Evolutionary conservation across 1,140 invertebrate species (phyloP), one percentile per base, ranked within the genome.

Genomic region (Drosophila nannoptera): DNA sequence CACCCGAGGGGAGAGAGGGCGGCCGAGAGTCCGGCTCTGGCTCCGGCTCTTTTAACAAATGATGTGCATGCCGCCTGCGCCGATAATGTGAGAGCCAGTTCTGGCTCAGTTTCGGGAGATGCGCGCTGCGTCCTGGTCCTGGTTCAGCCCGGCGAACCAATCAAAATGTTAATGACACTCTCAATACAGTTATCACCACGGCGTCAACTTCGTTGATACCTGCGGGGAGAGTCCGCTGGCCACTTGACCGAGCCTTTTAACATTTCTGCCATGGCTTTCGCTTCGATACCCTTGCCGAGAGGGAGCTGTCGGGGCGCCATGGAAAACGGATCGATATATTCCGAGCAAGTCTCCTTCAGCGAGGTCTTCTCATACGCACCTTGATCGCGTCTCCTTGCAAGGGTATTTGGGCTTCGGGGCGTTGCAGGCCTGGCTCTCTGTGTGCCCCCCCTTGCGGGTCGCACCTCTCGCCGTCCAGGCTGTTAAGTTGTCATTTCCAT

Each of bases 151-250:
- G 75, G 48, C 68, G 65, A 75, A 76, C 82, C 76, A 84, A 87
- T 87, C 86, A 87, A 87, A 88, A 88, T 87, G 86, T 88, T 87
- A 87, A 87, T 87, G 86, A 87, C 86, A 86, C 87, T 88, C 86
- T 87, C 80, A 87, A 87, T 88, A 88, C 80, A 87, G 86, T 87
- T 87, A 88, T 86, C 82, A 86, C 42, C 31, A 48, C 33, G 64
- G 54, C 48, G 54, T 67, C 65, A 67, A 32, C 35, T 31, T 43
- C 35, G 36, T 33, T 36, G 63, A 56, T 46, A 54, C 38, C 42
- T 16, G 36, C 8, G 35, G 22, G 36, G 9, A 7, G 38, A 7
- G 7, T 4, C 9, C 2, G 11, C 12, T 64, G 59, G 22, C 61
- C 67, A 75, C 67, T 81, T 78, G 72, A 69, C 67, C 72, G 72